These are phyloP conservation scores for Muschampia plurimacula DNA, from an alignment of 2,888 invertebrate species.

Conservation along the genomic window DNA sequence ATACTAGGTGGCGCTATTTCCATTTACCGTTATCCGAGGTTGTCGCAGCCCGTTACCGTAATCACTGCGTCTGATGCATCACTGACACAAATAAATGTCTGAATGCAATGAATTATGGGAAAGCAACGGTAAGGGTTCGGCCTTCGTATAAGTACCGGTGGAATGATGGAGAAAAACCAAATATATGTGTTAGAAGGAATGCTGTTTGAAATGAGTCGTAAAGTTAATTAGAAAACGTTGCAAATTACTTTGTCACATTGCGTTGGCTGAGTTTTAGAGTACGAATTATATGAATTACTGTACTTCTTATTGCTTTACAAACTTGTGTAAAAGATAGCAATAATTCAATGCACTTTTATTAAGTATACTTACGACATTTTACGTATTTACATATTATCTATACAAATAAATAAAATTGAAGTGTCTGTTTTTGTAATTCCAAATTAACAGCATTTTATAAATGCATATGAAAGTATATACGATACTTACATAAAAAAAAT, in stretches of 20 bases:
- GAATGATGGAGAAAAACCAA: conserved; percentile 33
- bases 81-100: conserved; percentile 57
- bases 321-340: not conserved
- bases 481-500: too few species aligned
- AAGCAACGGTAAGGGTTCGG: conserved; percentile 59
- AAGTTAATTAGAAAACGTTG: conserved; percentile 4
- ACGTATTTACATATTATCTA: too few species aligned
- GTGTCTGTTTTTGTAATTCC: too few species aligned
- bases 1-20: conserved; percentile 75
- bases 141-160: conserved; percentile 53
- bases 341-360: too few species aligned
- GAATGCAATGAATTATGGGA: conserved; percentile 61
- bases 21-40: conserved; percentile 61
- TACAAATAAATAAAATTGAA: too few species aligned
- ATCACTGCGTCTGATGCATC: conserved; percentile 60
- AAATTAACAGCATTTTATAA: too few species aligned
- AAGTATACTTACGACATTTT: too few species aligned
- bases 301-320: too few species aligned
- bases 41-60: conserved; percentile 61
- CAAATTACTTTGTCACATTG: not conserved
- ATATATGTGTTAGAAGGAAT: conserved; percentile 16
- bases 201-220: conserved; percentile 4
- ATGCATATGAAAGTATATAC: too few species aligned
- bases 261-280: not conserved
- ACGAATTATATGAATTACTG: not conserved